These are phyloP conservation scores for Phaetusa simplex DNA, from an alignment of 2,113 vertebrate genomes.

Conservation along the genomic window DNA sequence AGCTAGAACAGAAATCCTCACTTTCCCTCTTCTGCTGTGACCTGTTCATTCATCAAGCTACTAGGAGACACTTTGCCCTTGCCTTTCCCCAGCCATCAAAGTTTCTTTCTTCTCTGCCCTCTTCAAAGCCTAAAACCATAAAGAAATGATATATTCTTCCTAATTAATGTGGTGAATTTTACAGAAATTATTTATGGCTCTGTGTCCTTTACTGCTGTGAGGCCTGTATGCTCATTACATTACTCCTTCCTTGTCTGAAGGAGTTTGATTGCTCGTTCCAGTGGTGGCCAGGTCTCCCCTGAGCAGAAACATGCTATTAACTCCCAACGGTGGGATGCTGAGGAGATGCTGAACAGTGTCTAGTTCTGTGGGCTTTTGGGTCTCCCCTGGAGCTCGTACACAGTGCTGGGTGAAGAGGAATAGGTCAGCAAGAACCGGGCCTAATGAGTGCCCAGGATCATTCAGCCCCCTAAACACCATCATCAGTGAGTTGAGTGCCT, in stretches of 20 bases:
- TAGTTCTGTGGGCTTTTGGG: too few species aligned
- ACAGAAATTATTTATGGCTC: background rate
- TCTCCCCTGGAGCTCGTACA: background rate
- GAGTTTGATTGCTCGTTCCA: background rate
- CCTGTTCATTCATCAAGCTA: background rate
- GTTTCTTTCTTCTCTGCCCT: conserved; percentile 11
- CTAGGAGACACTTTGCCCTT: background rate
- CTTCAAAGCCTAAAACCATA: conserved; percentile 12
- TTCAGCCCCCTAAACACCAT: background rate
- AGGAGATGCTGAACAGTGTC: background rate
- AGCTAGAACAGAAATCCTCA: background rate
- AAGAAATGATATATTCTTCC: background rate
- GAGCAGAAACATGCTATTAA: background rate
- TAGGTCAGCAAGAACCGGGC: background rate
- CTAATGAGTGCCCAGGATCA: background rate
- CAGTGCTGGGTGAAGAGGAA: background rate
- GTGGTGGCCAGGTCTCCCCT: background rate
- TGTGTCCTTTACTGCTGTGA: background rate
- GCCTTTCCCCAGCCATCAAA: background rate
- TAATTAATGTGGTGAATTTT: conserved; percentile 41
- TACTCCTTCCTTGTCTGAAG: background rate
- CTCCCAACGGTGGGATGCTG: background rate
- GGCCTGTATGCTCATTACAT: background rate
- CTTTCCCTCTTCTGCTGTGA: background rate
- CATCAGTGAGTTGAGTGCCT: background rate